Conservation (phyloP, 2,113 vertebrate species). For the Phalacrocorax brasilianus region DNA sequence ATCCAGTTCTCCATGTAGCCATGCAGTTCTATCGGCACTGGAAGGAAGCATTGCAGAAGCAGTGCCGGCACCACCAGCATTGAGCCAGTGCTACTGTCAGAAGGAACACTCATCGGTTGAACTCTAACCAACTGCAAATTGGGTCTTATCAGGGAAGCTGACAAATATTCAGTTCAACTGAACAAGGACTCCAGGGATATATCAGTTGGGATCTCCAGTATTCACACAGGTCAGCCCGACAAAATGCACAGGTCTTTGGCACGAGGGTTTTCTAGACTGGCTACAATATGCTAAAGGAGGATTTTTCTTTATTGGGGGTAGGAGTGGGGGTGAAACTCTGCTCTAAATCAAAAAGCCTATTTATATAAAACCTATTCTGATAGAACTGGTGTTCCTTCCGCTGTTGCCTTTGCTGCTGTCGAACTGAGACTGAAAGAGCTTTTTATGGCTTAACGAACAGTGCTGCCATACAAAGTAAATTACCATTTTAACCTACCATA, state of each 20-base stretch:
- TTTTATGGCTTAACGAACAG: slow-evolving; percentile 25
- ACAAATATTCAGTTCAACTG: background rate
- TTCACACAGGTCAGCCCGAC: background rate
- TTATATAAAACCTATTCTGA: slow-evolving; percentile 36
- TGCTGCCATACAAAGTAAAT: background rate
- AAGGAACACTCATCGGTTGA: background rate
- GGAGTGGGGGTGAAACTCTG: background rate
- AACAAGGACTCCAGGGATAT: background rate
- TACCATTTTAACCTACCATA: background rate
- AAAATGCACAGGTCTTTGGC: background rate
- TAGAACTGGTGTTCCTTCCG: slow-evolving; percentile 17
- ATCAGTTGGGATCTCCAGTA: background rate
- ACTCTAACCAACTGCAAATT: background rate
- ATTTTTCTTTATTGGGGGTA: background rate
- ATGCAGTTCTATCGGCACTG: background rate
- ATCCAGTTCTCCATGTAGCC: background rate
- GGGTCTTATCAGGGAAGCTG: background rate
- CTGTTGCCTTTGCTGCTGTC: background rate
- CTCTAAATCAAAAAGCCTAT: slow-evolving; percentile 29
- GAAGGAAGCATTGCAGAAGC: background rate
- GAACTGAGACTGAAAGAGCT: slow-evolving; percentile 17
- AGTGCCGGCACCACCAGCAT: background rate
- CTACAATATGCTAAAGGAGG: background rate
- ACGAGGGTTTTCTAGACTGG: background rate
- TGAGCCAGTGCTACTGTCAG: background rate